Evolutionary conservation across 2,888 invertebrate genomes (phyloP).

Genomic region (Gryllus longicercus): DNA sequence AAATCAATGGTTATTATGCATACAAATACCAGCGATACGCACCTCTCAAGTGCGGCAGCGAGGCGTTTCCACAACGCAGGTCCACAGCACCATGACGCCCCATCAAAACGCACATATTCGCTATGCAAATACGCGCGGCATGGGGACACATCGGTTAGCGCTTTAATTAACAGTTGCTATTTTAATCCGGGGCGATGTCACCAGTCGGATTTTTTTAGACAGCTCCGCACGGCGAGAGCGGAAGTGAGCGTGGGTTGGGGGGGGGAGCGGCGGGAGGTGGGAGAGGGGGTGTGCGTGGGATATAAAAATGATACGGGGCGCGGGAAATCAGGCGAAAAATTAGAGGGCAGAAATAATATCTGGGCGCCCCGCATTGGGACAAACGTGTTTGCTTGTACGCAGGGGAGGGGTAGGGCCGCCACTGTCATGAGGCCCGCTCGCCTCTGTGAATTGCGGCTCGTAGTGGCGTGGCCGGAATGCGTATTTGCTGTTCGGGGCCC

Average conservation of each 20-base stretch:
- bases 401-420: too few relatives aligned
- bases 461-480: too few relatives aligned
- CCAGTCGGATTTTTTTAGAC: neutral
- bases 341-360: slow-evolving; percentile 9
- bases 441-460: too few relatives aligned
- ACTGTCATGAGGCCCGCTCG: too few relatives aligned
- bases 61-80: neutral
- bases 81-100: neutral
- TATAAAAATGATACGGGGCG: slow-evolving; percentile 1
- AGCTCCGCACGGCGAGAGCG: neutral
- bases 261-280: neutral
- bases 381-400: neutral
- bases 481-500: too few relatives aligned
- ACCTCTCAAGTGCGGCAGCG: neutral
- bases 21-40: slow-evolving; percentile 17
- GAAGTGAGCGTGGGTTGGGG: neutral
- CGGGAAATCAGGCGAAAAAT: neutral
- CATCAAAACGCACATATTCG: slow-evolving; percentile 5
- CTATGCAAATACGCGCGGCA: neutral
- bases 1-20: slow-evolving; percentile 17
- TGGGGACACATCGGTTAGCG: neutral
- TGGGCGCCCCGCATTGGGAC: neutral
- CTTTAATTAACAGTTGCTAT: slow-evolving; percentile 10
- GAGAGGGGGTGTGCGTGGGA: neutral
- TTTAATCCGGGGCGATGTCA: neutral